Evolutionary conservation across 1,140 invertebrate genomes (phyloP), one percentile per base, ranked within the genome.

Genomic region (Drosophila kepulauana): DNA sequence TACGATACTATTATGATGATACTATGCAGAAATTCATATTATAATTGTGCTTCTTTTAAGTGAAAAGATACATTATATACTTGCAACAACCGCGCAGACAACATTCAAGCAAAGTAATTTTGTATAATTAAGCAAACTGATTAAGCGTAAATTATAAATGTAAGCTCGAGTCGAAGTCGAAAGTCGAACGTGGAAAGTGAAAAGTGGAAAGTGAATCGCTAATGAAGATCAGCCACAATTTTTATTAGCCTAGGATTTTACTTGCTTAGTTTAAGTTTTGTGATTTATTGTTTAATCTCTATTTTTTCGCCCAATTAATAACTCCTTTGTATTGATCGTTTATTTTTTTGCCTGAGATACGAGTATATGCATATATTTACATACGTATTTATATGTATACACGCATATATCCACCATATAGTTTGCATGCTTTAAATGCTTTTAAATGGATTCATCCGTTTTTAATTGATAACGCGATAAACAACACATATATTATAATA

Each of bases 231-330:
- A 38, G 58, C 49, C 56, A 81, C 70, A 86, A 72, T 68, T 84
- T 88, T 72, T 72, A 66, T 62, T 87, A 87, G 80, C 68, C 48
- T 87, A 88, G 84, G 78, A 79, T 82, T 82, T 70, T 87, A 86
- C 73, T 80, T 88, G 76, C 69, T 77, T 88, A 89, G 80, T 58
- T 76, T 91, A 91, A 87, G 80, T 91, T 91, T 91, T 91, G 87
- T 91, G 87, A 91, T 91, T 91, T 91, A 91, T 91, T 87, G 72
- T 91, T 91, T 91, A 91, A 91, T 87, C 82, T 57, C 75, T 77
- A 45, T 63, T 48, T 38, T 78, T 61, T 82, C 51, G 35, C 41
- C n/a, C n/a, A 71, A 65, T 84, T 80, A 64, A 57, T 75, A 69
- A 69, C 66, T 64, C 69, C 46, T 64, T 71, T 76, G 75, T 74